These are phyloP conservation scores for Exaiptasia diaphana DNA, from an alignment of 64 coral and sea anemone species.

Conservation along the genomic window DNA sequence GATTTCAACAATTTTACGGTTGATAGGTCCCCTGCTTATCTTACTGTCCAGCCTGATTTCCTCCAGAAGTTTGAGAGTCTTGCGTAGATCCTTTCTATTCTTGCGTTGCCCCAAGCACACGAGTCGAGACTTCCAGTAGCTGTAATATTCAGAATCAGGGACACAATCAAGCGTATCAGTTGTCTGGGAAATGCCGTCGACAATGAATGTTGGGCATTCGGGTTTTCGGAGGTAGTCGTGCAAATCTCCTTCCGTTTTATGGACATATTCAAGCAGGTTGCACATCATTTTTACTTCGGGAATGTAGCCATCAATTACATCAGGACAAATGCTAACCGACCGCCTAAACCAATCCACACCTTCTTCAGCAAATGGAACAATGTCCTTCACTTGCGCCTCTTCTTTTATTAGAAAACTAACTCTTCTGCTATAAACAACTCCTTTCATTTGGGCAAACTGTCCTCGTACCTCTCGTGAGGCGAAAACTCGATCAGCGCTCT, in stretches of 20 bases:
- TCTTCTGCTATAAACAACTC: conserved; percentile 63
- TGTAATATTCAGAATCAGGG: conserved; percentile 49
- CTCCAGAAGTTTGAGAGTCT: background rate
- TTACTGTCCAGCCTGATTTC: background rate
- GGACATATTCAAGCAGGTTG: conserved; percentile 45
- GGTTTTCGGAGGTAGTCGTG: background rate
- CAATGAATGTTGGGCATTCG: conserved; percentile 4
- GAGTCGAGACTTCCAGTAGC: conserved; percentile 47
- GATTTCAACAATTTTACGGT: conserved; percentile 50
- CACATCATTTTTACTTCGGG: conserved; percentile 73
- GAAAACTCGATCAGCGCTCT: background rate
- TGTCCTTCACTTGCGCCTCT: background rate
- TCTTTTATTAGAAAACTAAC: conserved; percentile 18
- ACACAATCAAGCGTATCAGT: conserved; percentile 40
- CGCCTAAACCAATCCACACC: conserved; percentile 52
- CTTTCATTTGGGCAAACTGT: conserved; percentile 79
- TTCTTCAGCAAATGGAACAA: conserved; percentile 28
- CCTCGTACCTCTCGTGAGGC: background rate
- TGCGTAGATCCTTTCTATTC: background rate
- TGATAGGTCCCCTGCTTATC: conserved; percentile 37
- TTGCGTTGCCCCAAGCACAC: background rate
- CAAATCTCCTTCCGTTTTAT: conserved; percentile 11
- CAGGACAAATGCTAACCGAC: conserved; percentile 54
- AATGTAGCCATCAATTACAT: conserved; percentile 48
- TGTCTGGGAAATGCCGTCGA: conserved; percentile 50